Conservation (phyloP, 2,888 invertebrate genomes). For the Epinotia ramella region DNA sequence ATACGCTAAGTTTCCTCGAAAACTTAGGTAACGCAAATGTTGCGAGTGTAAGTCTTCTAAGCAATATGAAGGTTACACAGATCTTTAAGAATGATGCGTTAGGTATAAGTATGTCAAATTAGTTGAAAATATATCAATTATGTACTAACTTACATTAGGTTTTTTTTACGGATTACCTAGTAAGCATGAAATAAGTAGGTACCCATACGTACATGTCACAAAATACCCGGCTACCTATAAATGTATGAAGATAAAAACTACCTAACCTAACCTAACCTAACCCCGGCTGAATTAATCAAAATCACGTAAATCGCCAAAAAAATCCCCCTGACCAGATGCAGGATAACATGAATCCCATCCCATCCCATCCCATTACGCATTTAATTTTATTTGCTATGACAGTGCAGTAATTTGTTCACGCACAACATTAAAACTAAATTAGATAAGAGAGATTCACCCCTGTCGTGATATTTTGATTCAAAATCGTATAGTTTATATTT, state of each 20-base stretch:
- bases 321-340: conserved; percentile 74
- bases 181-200: no score
- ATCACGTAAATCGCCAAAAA: conserved; percentile 71
- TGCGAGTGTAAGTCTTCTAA: neutral
- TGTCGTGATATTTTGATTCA: conserved; percentile 48
- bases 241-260: conserved; percentile 46
- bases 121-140: no score
- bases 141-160: no score
- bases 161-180: no score
- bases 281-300: conserved; percentile 74
- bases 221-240: conserved; percentile 10
- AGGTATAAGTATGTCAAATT: no score
- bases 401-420: conserved; percentile 82
- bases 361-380: conserved; percentile 74
- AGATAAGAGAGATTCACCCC: conserved; percentile 71
- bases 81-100: neutral
- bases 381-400: conserved; percentile 78
- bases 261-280: no score
- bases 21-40: conserved; percentile 49
- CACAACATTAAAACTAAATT: conserved; percentile 81
- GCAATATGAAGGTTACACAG: neutral
- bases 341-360: no score
- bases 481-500: neutral
- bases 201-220: no score
- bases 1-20: conserved; percentile 65